Conservation (phyloP, 2,888 invertebrate genomes). For the Parnassius smintheus region DNA sequence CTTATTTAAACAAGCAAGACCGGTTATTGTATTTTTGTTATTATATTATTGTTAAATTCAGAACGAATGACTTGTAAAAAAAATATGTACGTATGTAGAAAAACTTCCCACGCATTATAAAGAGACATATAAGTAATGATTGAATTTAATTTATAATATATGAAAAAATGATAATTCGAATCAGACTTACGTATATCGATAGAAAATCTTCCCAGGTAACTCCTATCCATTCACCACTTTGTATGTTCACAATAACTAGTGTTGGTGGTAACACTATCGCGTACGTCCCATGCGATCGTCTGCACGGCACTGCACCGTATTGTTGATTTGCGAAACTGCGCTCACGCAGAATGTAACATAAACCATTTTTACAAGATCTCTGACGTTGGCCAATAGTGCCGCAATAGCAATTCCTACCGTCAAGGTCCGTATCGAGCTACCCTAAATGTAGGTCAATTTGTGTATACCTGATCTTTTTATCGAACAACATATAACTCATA, state of each 20-base stretch:
- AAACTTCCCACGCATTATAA: too few relatives aligned
- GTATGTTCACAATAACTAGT: slow-evolving; percentile 29
- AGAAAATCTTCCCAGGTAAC: slow-evolving; percentile 34
- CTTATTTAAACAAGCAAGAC: too few relatives aligned
- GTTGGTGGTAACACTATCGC: slow-evolving; percentile 26
- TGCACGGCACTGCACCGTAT: slow-evolving; percentile 38
- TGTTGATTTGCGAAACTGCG: slow-evolving; percentile 42
- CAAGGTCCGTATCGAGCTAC: slow-evolving; percentile 10
- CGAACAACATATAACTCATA: too few relatives aligned
- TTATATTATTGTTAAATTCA: too few relatives aligned
- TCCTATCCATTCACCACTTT: slow-evolving; percentile 35
- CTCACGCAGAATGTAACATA: slow-evolving; percentile 38
- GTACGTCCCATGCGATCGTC: slow-evolving; percentile 37
- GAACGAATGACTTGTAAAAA: too few relatives aligned
- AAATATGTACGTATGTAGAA: too few relatives aligned
- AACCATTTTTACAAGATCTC: slow-evolving; percentile 27
- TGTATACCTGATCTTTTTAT: background rate
- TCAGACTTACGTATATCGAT: slow-evolving; percentile 2
- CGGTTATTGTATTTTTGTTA: too few relatives aligned
- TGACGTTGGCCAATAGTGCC: slow-evolving; percentile 24
- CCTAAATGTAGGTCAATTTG: background rate
- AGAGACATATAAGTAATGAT: too few relatives aligned
- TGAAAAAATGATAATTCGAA: background rate
- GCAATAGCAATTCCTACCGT: slow-evolving; percentile 9
- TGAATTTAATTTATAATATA: background rate